These are phyloP conservation scores for Reticulitermes lucifugus DNA, from an alignment of 2,888 invertebrate genomes.

Conservation along the genomic window DNA sequence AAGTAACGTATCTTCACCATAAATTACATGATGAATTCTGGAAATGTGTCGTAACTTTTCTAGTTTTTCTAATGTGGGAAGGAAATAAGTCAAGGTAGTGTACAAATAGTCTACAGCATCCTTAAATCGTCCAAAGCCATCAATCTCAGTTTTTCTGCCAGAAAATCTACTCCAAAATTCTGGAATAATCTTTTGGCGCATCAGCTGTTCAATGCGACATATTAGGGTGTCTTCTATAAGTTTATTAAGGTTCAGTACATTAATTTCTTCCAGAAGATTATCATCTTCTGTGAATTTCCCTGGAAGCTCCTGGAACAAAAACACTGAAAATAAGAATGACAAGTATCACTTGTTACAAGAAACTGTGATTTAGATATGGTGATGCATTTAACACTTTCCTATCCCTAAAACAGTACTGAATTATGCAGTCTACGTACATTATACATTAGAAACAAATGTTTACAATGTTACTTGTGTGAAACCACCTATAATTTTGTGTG, in stretches of 20 bases:
- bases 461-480: background rate
- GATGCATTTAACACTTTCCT: background rate
- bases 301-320: conserved; percentile 22
- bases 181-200: conserved; percentile 72
- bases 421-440: background rate
- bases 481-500: no score
- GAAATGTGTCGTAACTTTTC: conserved; percentile 66
- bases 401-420: background rate
- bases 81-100: conserved; percentile 68
- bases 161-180: conserved; percentile 75
- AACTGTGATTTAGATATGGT: background rate
- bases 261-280: conserved; percentile 34
- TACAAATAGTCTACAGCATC: conserved; percentile 75
- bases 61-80: conserved; percentile 69
- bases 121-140: conserved; percentile 75
- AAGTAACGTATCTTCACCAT: conserved; percentile 68
- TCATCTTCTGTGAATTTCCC: conserved; percentile 33
- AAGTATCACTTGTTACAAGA: background rate
- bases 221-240: conserved; percentile 62
- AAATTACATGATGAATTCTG: conserved; percentile 65
- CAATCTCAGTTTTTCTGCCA: conserved; percentile 57
- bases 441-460: background rate
- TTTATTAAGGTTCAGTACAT: conserved; percentile 7
- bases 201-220: conserved; percentile 69
- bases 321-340: background rate